Evolutionary conservation across 1,140 invertebrate genomes (phyloP), one percentile per base, ranked within the genome.

Genomic region (Eulimnadia texana): DNA sequence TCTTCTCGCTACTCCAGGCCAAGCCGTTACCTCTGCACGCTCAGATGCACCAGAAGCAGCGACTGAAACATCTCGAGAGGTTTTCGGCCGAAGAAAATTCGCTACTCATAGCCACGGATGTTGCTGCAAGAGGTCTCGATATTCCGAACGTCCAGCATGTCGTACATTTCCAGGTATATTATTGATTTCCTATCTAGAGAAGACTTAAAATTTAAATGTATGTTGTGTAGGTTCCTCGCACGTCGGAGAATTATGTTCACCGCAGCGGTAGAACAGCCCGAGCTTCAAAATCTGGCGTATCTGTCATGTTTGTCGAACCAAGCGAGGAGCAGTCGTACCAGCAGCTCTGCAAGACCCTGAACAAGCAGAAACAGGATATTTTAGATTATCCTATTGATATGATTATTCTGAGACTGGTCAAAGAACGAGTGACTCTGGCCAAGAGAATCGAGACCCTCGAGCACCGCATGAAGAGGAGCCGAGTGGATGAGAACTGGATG

Each of bases 201-300:
- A 19, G 20, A 6, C n/a, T 29, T 56, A 9, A 25, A 3, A 56
- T 27, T 56, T 28, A 56, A n/a, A 27, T 56, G 13, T 56, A 10
- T 3, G 9, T 0, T 25, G 24, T 19, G 3, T 57, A 57, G 55
- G 62, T 63, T 6, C 95, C 96, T 0, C 80, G 84, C 68, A 97
- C 93, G 19, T 86, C 89, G 28, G 94, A 99, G 77, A 86, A 84
- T 71, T 99, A 99, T 72, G 84, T 99, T 0, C 96, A 99, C 74
- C 78, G 96, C 58, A 96, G 92, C 75, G 96, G 96, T 0, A 78
- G 96, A 62, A 99, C 96, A 9, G 96, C 95, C 0, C 77, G 96
- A 62, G 92, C 90, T 10, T 80, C 79, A 58, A 85, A 85, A 64
- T 83, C 89, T 72, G 96, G 96, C 10, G 80, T 98, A 10, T 92